Percentiles rank a stretch among this genome's conserved stretches.
phyloP scores from a whole-genome alignment of 2,797 vertebrate species.

The Pristis pectinata region DNA sequence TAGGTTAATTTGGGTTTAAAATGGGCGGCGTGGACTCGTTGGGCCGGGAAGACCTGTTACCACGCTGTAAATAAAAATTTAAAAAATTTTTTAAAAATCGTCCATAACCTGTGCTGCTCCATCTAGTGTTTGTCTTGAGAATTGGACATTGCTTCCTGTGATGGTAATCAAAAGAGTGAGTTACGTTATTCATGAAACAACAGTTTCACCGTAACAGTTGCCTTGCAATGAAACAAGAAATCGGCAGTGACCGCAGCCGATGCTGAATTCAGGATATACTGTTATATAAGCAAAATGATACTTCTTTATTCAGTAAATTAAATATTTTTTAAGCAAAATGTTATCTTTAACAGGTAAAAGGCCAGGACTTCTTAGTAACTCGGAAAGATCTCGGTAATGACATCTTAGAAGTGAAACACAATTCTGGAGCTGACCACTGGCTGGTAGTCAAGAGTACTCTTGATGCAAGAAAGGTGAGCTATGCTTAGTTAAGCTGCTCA shows the following conservation, averaged over 20 bases:
- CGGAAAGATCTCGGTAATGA: slow-evolving; percentile 62
- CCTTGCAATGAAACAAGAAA: background rate
- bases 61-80: too few species aligned
- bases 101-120: background rate
- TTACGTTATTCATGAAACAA: background rate
- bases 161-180: background rate
- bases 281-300: background rate
- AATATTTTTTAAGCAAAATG: background rate
- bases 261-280: background rate
- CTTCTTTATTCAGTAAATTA: too few species aligned
- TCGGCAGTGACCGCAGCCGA: background rate
- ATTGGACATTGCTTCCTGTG: background rate
- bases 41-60: too few species aligned
- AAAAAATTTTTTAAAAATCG: too few species aligned
- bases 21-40: too few species aligned
- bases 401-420: slow-evolving; percentile 64
- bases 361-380: slow-evolving; percentile 57
- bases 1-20: too few species aligned
- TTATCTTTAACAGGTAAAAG: slow-evolving; percentile 52
- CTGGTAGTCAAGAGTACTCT: slow-evolving; percentile 63
- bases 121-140: background rate
- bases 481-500: background rate
- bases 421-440: slow-evolving; percentile 62
- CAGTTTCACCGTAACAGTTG: background rate
- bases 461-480: slow-evolving; percentile 57